These are phyloP conservation scores for Panulirus ornatus DNA, from an alignment of 1,140 invertebrate genomes.

Conservation along the genomic window DNA sequence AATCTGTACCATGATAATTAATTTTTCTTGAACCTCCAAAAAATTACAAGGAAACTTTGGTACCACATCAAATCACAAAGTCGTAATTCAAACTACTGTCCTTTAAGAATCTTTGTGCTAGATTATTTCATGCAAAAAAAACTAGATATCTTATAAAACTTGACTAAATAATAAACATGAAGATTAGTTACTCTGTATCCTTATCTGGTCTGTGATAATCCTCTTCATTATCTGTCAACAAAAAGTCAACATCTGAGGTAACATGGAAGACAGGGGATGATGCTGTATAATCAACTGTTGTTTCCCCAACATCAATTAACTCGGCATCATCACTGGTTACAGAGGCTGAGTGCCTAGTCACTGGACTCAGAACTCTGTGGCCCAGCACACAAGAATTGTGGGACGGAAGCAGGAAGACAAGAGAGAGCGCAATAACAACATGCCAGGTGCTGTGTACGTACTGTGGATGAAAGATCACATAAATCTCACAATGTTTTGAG, in stretches of 20 bases:
- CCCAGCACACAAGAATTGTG: neutral
- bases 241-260: conserved; percentile 67
- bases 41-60: too few relatives aligned
- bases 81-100: too few relatives aligned
- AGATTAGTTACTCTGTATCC: conserved; percentile 11
- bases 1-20: too few relatives aligned
- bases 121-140: too few relatives aligned
- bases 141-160: too few relatives aligned
- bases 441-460: conserved; percentile 95
- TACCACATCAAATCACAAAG: too few relatives aligned
- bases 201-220: conserved; percentile 30
- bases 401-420: conserved; percentile 87
- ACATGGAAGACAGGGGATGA: conserved; percentile 68
- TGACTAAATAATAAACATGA: too few relatives aligned
- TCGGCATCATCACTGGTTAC: conserved; percentile 53
- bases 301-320: conserved; percentile 61
- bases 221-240: conserved; percentile 57
- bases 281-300: conserved; percentile 57
- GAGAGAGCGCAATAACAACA: conserved; percentile 87
- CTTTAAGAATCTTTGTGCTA: too few relatives aligned
- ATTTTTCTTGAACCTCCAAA: too few relatives aligned
- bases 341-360: neutral
- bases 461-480: conserved; percentile 76
- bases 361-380: neutral
- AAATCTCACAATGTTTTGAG: neutral